Conservation (phyloP, 2,113 vertebrate genomes). For the Trachemys scripta region DNA sequence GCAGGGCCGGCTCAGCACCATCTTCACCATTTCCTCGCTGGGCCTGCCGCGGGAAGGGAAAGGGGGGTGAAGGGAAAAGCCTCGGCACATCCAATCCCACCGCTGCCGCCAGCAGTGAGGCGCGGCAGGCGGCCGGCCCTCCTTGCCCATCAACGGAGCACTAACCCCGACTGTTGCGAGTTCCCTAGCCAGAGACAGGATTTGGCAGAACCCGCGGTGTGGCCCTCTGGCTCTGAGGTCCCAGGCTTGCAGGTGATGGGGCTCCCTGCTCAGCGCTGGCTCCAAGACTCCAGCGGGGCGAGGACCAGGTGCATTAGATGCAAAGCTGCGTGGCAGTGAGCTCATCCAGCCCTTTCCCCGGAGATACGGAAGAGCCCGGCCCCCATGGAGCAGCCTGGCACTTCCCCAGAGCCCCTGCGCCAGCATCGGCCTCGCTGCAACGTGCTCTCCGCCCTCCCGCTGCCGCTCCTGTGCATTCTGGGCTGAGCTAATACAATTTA, state of each 20-base stretch:
- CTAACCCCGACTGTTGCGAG: too few species aligned
- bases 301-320: not conserved
- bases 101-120: too few species aligned
- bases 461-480: not conserved
- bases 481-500: not conserved
- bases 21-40: slow-evolving; percentile 98
- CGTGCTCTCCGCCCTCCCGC: accelerated
- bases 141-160: not conserved
- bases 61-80: accelerated
- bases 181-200: too few species aligned
- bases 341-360: not conserved
- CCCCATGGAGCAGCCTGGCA: not conserved
- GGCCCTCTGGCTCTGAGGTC: too few species aligned
- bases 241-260: too few species aligned
- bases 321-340: accelerated
- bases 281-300: accelerated
- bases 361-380: accelerated
- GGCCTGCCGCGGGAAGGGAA: slow-evolving; percentile 73
- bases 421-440: not conserved
- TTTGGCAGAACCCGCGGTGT: too few species aligned
- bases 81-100: not conserved
- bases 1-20: slow-evolving; percentile 95
- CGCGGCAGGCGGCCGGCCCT: not conserved
- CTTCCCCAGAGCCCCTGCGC: accelerated
- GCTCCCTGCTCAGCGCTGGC: too few species aligned